A percentile compares a stretch with the other conserved stretches of the same genome.
These are phyloP conservation scores for Phortica okadai DNA, from an alignment of 2,888 invertebrate genomes.

Conservation along the genomic window DNA sequence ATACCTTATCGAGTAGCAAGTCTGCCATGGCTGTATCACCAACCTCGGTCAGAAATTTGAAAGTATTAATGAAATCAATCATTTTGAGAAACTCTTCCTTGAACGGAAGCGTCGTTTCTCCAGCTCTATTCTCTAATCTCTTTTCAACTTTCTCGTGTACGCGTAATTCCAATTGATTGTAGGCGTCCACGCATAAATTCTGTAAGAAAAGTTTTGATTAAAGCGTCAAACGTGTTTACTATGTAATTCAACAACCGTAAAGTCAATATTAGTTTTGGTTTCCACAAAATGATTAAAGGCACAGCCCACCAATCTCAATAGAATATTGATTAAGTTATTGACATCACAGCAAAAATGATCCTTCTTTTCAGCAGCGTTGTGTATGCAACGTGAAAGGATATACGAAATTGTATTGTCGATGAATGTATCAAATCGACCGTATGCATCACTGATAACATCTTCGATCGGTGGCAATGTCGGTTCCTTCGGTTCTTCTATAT, in stretches of 20 bases:
- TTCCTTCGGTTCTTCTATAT: background rate
- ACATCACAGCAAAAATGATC: constrained; percentile 59
- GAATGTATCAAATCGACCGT: constrained; percentile 50
- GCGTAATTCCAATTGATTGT: constrained; percentile 55
- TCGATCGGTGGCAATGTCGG: background rate
- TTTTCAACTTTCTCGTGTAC: constrained; percentile 44
- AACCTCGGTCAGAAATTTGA: constrained; percentile 48
- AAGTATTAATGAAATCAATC: constrained; percentile 51
- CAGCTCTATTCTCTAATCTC: constrained; percentile 45
- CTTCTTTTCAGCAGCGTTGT: constrained; percentile 49
- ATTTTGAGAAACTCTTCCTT: constrained; percentile 12
- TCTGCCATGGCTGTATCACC: constrained; percentile 45
- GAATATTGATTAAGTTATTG: constrained; percentile 60
- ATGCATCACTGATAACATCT: constrained; percentile 41
- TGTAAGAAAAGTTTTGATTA: constrained; percentile 26
- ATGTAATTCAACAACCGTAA: constrained; percentile 44
- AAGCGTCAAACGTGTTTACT: background rate
- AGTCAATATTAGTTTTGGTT: constrained; percentile 59
- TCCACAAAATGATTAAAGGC: constrained; percentile 60
- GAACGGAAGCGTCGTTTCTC: background rate
- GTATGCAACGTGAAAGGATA: constrained; percentile 50
- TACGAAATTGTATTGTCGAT: constrained; percentile 46
- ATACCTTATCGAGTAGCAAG: constrained; percentile 49
- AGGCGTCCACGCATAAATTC: constrained; percentile 53
- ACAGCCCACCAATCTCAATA: constrained; percentile 61